Conservation (phyloP, 1,140 invertebrate species). For the Trichogramma pretiosum region DNA sequence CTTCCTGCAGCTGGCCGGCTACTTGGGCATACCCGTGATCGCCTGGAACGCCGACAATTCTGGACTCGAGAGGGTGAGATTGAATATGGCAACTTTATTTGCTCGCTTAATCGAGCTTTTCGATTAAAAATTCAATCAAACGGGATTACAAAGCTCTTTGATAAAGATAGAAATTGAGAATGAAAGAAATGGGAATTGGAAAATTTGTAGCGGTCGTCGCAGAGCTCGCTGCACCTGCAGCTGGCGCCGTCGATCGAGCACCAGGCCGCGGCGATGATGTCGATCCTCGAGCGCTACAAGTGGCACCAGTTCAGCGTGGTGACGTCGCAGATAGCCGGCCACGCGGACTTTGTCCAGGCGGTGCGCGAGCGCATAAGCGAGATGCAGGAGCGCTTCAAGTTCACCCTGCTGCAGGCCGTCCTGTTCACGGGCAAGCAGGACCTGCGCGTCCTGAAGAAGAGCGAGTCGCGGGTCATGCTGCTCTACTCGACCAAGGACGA, state of each 20-base stretch:
- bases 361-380: slow-evolving; percentile 76
- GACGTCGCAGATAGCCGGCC: slow-evolving; percentile 85
- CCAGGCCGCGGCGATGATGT: slow-evolving; percentile 87
- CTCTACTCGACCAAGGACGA: slow-evolving; percentile 84
- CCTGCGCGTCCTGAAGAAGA: slow-evolving; percentile 70
- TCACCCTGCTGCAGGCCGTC: slow-evolving; percentile 78
- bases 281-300: slow-evolving; percentile 86
- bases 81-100: too few species aligned
- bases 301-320: slow-evolving; percentile 94
- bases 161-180: background rate
- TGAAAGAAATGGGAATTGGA: too few species aligned
- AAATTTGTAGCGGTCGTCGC: slow-evolving; percentile 62
- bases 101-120: too few species aligned
- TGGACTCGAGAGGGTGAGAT: slow-evolving; percentile 62
- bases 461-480: slow-evolving; percentile 87
- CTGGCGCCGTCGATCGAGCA: slow-evolving; percentile 88
- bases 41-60: slow-evolving; percentile 94
- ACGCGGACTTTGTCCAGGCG: slow-evolving; percentile 90
- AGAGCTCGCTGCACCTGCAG: slow-evolving; percentile 77
- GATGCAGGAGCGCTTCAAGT: slow-evolving; percentile 81
- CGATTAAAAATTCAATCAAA: too few species aligned
- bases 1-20: slow-evolving; percentile 82
- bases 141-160: too few species aligned
- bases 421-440: slow-evolving; percentile 56
- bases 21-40: slow-evolving; percentile 79